Conservation (phyloP, 2,797 vertebrate species). For the Toxotes lorentzi region DNA sequence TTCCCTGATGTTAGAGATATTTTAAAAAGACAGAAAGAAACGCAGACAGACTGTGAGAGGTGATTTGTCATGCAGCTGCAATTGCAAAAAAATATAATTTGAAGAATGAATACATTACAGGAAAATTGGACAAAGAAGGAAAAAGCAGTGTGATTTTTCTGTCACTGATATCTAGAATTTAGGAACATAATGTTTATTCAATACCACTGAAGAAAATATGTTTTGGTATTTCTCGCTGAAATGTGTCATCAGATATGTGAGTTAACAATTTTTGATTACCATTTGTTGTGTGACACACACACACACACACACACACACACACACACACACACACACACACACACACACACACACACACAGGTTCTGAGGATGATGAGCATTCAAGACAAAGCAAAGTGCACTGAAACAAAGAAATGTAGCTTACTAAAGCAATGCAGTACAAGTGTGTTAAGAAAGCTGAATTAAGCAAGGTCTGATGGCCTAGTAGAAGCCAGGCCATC, state of each 20-base stretch:
- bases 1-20: constrained; percentile 17
- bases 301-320: constrained; percentile 4
- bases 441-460: constrained; percentile 2
- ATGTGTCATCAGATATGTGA: background rate
- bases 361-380: background rate
- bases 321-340: constrained; percentile 5
- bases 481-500: background rate
- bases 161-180: background rate
- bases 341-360: background rate
- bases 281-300: background rate
- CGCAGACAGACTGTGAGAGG: background rate
- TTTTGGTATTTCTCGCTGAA: background rate
- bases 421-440: background rate
- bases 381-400: constrained; percentile 1
- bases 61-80: background rate
- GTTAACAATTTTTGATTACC: background rate
- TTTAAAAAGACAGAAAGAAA: constrained; percentile 8
- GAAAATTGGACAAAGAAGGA: background rate
- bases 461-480: background rate
- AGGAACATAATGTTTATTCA: background rate
- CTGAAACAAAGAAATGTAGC: background rate
- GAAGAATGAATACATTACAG: background rate
- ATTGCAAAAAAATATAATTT: constrained; percentile 13
- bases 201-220: background rate
- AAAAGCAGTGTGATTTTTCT: background rate